Conservation (phyloP, 2,113 vertebrate species). For the Herpetotheres cachinnans region DNA sequence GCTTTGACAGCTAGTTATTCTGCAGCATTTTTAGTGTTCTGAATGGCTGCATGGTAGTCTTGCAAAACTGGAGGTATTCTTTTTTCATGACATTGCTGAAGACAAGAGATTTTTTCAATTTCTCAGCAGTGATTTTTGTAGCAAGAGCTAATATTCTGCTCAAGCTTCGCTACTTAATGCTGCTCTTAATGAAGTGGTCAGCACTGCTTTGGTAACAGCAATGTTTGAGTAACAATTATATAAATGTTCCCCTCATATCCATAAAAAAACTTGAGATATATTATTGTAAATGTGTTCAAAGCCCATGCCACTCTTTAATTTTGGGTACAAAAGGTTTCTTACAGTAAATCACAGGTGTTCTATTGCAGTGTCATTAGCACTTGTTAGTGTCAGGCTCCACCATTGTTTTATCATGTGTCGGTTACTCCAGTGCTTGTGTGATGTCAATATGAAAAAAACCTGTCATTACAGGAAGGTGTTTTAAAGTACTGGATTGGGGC, state of each 20-base stretch:
- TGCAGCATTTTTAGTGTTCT: neutral
- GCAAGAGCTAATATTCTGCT: neutral
- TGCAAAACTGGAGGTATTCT: neutral
- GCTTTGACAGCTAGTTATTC: neutral
- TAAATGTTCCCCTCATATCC: neutral
- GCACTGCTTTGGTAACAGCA: neutral
- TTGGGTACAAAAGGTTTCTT: neutral
- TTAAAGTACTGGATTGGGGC: neutral
- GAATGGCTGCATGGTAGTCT: neutral
- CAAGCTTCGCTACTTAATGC: neutral
- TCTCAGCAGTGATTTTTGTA: neutral
- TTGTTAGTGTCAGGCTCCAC: neutral
- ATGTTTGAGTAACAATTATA: neutral
- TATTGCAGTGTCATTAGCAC: neutral
- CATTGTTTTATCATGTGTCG: neutral
- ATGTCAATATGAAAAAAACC: neutral
- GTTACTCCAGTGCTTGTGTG: neutral
- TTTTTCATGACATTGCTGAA: neutral
- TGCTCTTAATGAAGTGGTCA: neutral
- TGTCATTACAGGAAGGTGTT: neutral
- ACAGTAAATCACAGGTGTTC: neutral
- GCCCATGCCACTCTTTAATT: neutral
- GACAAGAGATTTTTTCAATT: neutral
- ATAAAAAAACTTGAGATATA: neutral
- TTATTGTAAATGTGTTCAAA: neutral